These are phyloP conservation scores for Mactromeris polynyma DNA, from an alignment of 2,888 invertebrate genomes.

Conservation along the genomic window DNA sequence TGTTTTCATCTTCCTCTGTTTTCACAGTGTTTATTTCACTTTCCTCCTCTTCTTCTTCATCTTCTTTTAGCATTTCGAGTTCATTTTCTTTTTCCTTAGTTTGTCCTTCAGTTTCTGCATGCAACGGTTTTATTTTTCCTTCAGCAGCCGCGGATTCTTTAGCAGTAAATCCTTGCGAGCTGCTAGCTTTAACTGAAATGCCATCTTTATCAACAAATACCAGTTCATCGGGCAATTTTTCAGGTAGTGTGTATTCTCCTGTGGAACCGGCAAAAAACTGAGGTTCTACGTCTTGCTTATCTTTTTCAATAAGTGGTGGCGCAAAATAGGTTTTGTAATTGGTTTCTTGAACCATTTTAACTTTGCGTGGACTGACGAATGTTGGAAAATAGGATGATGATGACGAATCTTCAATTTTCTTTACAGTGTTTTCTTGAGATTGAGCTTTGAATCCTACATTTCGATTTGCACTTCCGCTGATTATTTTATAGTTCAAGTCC, in stretches of 20 bases:
- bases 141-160: conserved; percentile 42
- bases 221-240: conserved; percentile 75
- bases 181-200: conserved; percentile 61
- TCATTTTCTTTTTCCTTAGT: neutral
- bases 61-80: conserved; percentile 37
- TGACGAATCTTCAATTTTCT: conserved; percentile 37
- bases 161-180: conserved; percentile 51
- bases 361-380: conserved; percentile 82
- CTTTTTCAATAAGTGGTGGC: conserved; percentile 81
- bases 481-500: conserved; percentile 80
- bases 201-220: conserved; percentile 71
- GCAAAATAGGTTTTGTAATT: conserved; percentile 77
- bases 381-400: conserved; percentile 70
- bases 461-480: conserved; percentile 72
- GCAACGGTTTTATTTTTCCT: conserved; percentile 30
- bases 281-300: conserved; percentile 77
- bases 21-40: neutral
- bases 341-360: conserved; percentile 67
- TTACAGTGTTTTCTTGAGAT: conserved; percentile 23
- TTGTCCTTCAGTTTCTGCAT: neutral
- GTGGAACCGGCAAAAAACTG: conserved; percentile 78
- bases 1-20: neutral
- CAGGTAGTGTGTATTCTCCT: conserved; percentile 74
- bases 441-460: conserved; percentile 67
- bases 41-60: conserved; percentile 46